These are phyloP conservation scores for Koerneria pararmatus DNA, from an alignment of 2,888 invertebrate species.

Conservation along the genomic window DNA sequence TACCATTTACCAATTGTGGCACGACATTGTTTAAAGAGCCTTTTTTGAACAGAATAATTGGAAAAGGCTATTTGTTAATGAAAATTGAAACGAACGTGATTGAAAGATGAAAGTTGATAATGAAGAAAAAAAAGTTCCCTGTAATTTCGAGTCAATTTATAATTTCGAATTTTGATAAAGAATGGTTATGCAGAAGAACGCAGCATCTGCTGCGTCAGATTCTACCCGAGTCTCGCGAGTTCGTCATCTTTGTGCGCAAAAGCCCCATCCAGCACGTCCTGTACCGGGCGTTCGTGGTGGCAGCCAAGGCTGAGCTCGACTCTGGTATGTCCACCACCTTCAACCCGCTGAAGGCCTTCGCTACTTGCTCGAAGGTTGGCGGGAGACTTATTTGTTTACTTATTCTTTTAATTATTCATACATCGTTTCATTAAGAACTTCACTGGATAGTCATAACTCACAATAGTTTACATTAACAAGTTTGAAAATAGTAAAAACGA, in stretches of 20 bases:
- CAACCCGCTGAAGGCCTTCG: conserved; percentile 94
- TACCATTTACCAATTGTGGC: too few species aligned
- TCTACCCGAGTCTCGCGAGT: conserved; percentile 88
- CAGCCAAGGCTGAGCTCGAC: conserved; percentile 66
- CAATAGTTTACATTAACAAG: too few species aligned
- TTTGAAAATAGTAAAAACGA: too few species aligned
- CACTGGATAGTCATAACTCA: background rate
- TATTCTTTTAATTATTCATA: background rate
- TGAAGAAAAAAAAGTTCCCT: too few species aligned
- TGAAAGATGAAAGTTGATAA: too few species aligned
- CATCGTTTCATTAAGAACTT: background rate
- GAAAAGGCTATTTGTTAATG: too few species aligned
- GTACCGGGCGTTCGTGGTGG: conserved; percentile 78
- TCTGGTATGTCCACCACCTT: conserved; percentile 60
- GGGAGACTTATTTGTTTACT: background rate
- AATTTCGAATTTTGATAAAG: background rate
- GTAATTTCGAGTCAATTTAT: too few species aligned
- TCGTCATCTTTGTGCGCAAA: conserved; percentile 83
- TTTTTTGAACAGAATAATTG: too few species aligned
- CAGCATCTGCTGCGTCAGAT: conserved; percentile 87
- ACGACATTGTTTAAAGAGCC: too few species aligned
- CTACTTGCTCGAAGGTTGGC: conserved; percentile 86
- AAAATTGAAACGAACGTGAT: too few species aligned
- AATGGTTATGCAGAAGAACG: conserved; percentile 70
- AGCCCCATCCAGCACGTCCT: conserved; percentile 82